These are phyloP conservation scores for Ruditapes philippinarum DNA, from an alignment of 1,140 invertebrate species.

Conservation along the genomic window DNA sequence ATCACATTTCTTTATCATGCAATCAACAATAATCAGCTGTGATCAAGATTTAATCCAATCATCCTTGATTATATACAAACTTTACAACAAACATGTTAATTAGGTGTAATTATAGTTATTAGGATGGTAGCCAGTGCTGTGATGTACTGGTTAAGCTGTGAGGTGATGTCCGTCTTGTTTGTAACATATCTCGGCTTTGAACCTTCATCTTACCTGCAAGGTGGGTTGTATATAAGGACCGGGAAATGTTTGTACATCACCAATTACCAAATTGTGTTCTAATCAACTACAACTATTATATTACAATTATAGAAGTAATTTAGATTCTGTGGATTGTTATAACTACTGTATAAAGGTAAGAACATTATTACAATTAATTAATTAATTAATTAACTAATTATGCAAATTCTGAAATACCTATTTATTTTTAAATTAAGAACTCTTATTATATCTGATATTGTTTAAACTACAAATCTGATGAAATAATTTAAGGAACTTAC, in stretches of 20 bases:
- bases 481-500: no score
- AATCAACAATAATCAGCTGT: constrained; percentile 16
- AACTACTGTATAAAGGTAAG: not conserved
- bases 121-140: not conserved
- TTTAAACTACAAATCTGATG: no score
- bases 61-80: constrained; percentile 6
- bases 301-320: not conserved
- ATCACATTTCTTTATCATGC: not conserved
- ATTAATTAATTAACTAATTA: no score
- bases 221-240: not conserved
- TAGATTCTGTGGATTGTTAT: not conserved
- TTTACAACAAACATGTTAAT: not conserved
- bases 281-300: not conserved
- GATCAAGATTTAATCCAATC: constrained; percentile 21
- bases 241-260: not conserved
- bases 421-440: no score
- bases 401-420: not conserved
- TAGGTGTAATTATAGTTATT: not conserved
- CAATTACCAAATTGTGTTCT: not conserved
- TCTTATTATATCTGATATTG: no score
- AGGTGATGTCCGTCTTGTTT: not conserved
- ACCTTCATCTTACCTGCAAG: not conserved
- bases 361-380: not conserved
- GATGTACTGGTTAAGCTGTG: not conserved
- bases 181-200: not conserved